These are phyloP conservation scores for Chionomys nivalis DNA, from an alignment of 2,113 vertebrate species.

Conservation along the genomic window DNA sequence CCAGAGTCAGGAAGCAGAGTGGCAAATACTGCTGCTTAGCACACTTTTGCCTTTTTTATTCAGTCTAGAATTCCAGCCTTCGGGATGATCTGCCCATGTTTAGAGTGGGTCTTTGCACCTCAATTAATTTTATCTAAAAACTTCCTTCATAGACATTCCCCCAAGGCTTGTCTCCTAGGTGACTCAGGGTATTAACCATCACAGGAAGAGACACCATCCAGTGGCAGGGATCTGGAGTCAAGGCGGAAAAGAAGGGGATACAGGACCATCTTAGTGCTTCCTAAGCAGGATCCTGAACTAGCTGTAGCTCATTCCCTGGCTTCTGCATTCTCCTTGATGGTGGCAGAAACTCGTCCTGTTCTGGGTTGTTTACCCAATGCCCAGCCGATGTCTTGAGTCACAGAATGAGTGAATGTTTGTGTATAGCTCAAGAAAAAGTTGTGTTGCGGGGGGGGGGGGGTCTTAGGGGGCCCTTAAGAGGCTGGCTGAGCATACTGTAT, in stretches of 20 bases:
- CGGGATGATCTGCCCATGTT: neutral
- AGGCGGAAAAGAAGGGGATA: neutral
- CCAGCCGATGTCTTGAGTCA: neutral
- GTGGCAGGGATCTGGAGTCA: neutral
- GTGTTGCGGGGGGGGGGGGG: neutral
- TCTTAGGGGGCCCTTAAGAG: neutral
- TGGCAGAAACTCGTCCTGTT: neutral
- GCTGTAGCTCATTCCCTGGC: neutral
- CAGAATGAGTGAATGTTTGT: neutral
- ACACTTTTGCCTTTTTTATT: neutral
- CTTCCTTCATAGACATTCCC: neutral
- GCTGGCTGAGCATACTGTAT: fast-evolving
- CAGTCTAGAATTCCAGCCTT: neutral
- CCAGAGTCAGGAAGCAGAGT: neutral
- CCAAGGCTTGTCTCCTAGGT: neutral
- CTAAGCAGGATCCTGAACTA: neutral
- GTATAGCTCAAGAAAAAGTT: no score
- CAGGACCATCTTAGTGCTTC: neutral
- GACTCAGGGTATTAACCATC: neutral
- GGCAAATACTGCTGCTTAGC: no score
- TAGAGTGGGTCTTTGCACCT: neutral
- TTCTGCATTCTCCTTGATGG: neutral
- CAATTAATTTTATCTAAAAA: neutral
- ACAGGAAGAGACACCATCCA: neutral
- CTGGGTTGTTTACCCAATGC: neutral